Percentiles rank a stretch among this genome's conserved stretches.
These are phyloP conservation scores for Petrosia ficiformis DNA, from an alignment of 37 sponge, comb jelly and placozoan species.

Conservation along the genomic window DNA sequence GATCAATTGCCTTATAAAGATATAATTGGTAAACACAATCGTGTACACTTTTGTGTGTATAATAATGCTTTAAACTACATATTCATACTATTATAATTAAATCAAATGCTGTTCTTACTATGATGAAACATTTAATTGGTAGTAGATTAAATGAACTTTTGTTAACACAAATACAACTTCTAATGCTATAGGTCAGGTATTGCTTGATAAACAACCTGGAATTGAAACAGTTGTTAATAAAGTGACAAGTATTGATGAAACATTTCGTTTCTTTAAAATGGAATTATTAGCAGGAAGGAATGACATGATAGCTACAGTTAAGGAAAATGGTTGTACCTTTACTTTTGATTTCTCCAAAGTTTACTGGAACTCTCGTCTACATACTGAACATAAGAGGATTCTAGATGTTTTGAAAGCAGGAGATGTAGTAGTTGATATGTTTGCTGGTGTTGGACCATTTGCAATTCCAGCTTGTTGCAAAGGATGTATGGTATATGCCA, in stretches of 20 bases:
- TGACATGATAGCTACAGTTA: constrained; percentile 70
- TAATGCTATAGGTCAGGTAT: constrained; percentile 85
- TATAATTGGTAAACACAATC: constrained; percentile 90
- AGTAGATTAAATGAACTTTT: neutral
- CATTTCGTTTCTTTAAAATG: constrained; percentile 92
- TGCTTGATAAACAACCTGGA: constrained; percentile 73
- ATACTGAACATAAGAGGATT: constrained; percentile 77
- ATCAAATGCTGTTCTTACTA: neutral
- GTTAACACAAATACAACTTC: too few relatives aligned
- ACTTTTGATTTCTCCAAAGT: constrained; percentile 93
- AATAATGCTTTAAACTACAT: too few relatives aligned
- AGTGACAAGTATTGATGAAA: constrained; percentile 61
- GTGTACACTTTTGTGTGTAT: too few relatives aligned
- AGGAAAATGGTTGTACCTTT: constrained; percentile 82
- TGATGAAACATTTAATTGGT: neutral
- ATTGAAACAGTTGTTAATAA: constrained; percentile 96
- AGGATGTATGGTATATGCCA: constrained; percentile 84
- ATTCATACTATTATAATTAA: too few relatives aligned
- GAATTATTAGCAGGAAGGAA: constrained; percentile 92
- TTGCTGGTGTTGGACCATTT: constrained; percentile 99
- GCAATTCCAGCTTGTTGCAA: constrained; percentile 89
- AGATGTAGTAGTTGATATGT: constrained; percentile 87
- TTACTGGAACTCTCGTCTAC: constrained; percentile 97
- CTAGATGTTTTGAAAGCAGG: constrained; percentile 40
- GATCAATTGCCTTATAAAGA: constrained; percentile 73